Evolutionary conservation across 2,888 invertebrate species (phyloP).

Genomic region (Antheraea assamensis): DNA sequence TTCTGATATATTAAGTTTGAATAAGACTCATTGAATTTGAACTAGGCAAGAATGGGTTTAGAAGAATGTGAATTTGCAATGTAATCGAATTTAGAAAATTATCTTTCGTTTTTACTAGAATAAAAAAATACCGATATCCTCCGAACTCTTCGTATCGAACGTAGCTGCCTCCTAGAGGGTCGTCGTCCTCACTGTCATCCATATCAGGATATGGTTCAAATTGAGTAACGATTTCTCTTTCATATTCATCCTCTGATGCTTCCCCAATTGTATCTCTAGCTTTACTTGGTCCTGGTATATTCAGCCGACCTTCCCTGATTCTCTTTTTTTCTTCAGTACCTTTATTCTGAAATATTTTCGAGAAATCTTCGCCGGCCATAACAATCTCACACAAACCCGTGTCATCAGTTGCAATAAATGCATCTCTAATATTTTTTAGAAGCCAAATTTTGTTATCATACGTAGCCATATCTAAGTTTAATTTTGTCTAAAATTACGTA

Average conservation of each 20-base stretch:
- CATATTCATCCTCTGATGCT: conserved; percentile 64
- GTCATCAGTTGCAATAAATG: conserved; percentile 97
- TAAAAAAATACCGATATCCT: conserved; percentile 70
- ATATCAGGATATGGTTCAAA: conserved; percentile 89
- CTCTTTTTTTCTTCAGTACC: conserved; percentile 70
- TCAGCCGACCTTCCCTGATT: conserved; percentile 55
- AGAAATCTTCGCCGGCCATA: conserved; percentile 92
- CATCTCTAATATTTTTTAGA: conserved; percentile 95
- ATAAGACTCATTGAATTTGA: too few species aligned
- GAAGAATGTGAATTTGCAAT: not conserved
- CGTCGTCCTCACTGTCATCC: conserved; percentile 91
- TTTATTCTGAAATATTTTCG: conserved; percentile 78
- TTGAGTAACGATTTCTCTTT: conserved; percentile 71
- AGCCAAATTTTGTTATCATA: conserved; percentile 97
- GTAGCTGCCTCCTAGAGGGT: conserved; percentile 84
- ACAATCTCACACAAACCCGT: conserved; percentile 97
- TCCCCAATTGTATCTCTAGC: conserved; percentile 60
- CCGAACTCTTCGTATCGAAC: conserved; percentile 87
- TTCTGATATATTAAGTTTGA: too few species aligned
- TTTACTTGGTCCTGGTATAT: conserved; percentile 62
- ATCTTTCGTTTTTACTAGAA: not conserved
- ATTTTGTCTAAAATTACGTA: conserved; percentile 28
- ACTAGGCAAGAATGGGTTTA: too few species aligned
- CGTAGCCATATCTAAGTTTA: conserved; percentile 87
- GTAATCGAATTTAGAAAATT: not conserved